Evolutionary conservation across 2,797 vertebrate species (phyloP), one percentile per base, ranked within the genome.

Genomic region (Rhinichthys osculus): DNA sequence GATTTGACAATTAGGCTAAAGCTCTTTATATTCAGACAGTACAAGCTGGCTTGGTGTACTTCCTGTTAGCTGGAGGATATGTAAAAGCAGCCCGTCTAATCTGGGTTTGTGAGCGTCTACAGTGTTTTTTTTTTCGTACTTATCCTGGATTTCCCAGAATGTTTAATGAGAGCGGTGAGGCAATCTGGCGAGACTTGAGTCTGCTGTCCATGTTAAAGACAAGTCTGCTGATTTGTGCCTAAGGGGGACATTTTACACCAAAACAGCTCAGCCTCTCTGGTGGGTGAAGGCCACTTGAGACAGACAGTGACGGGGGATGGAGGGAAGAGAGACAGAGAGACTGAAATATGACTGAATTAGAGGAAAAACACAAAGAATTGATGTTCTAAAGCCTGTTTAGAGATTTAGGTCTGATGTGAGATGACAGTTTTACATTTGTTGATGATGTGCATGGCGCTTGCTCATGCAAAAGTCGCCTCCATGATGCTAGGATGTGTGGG

Each of bases 171-270:
- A 85, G 77, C 42, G 54, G 52, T 40, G 79, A 78, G 79, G 66
- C 87, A 85, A 82, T 78, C 83, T 82, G 85, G 85, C 83, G 83
- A 87, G 85, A 83, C 77, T 69, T 44, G 78, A 59, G 77, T 81
- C 82, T 86, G 33, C 79, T 52, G 85, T 83, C 87, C 42, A 74
- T 82, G 62, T 78, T 66, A 82, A 78, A 76, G 86, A 71, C 78
- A 80, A 85, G 78, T 78, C 88, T 86, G 82, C 79, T 87, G 66
- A 76, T 78, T 64, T 59, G 52, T 57, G 85, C 85, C 85, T 77
- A 62, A 21, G 85, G 85, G 27, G 87, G 64, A 80, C 78, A 76
- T 81, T 86, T 86, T 81, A 86, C 85, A 84, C 77, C 87, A 86
- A 81, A 86, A 88, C 82, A 82, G 79, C 82, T 70, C 71, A 35